Percentiles rank a stretch among this genome's conserved stretches.
Evolutionary conservation across 2,888 invertebrate genomes (phyloP).

Genomic region (Alviniconcha strummeri): DNA sequence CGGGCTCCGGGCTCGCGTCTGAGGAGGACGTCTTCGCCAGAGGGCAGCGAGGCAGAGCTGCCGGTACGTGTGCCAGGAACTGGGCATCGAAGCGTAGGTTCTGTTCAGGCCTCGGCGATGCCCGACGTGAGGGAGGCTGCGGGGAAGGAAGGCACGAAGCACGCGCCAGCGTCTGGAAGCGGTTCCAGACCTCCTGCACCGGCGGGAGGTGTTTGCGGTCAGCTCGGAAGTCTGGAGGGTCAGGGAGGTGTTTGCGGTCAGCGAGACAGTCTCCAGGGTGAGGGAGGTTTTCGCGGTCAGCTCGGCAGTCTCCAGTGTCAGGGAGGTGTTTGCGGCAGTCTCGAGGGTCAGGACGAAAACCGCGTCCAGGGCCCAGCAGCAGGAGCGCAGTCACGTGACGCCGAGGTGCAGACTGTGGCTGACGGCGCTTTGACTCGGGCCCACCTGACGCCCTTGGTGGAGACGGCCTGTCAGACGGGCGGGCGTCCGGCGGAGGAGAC

Average conservation of each 20-base stretch:
- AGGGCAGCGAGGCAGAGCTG: neutral
- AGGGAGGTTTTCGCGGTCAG: neutral
- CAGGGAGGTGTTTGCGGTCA: too few species aligned
- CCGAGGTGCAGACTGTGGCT: constrained; percentile 5
- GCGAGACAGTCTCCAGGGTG: neutral
- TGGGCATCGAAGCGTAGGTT: neutral
- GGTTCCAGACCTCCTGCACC: too few species aligned
- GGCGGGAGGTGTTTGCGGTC: too few species aligned
- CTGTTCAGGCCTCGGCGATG: neutral
- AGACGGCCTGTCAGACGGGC: constrained; percentile 22
- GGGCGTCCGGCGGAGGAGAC: too few species aligned
- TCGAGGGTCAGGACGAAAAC: neutral
- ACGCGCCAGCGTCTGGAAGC: too few species aligned
- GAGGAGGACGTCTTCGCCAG: neutral
- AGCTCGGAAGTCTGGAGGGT: too few species aligned
- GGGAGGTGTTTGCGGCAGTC: neutral
- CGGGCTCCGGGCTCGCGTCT: neutral
- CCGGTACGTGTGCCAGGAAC: neutral
- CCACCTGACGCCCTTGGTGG: neutral
- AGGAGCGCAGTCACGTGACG: neutral
- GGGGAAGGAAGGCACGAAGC: too few species aligned
- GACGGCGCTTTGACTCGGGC: neutral
- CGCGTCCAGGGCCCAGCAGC: neutral
- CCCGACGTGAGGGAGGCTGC: too few species aligned
- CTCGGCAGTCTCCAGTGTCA: neutral